A percentile compares a stretch with the other conserved stretches of the same genome.
These are phyloP conservation scores for Aegotheles bennettii DNA, from an alignment of 2,113 vertebrate genomes.

Conservation along the genomic window DNA sequence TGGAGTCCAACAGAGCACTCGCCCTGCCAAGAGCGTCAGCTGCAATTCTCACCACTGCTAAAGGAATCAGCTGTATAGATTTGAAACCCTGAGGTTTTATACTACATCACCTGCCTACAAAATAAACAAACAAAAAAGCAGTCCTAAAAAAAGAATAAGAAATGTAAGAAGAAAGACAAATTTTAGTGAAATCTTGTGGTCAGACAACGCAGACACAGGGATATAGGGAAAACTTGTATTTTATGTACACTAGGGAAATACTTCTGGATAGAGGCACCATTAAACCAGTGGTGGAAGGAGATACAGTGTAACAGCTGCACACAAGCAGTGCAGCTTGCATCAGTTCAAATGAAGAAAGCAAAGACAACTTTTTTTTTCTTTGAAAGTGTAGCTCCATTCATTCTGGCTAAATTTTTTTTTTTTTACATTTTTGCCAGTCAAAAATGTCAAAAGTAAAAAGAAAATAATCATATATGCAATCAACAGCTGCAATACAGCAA, in stretches of 20 bases:
- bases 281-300: not conserved
- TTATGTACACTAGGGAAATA: not conserved
- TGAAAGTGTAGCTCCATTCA: not conserved
- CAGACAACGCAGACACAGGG: not conserved
- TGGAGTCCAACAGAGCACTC: not conserved
- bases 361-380: not conserved
- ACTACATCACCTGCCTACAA: not conserved
- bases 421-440: not conserved
- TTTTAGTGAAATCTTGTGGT: not conserved
- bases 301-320: not conserved
- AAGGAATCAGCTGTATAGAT: not conserved
- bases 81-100: not conserved
- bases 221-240: not conserved
- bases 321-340: not conserved
- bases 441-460: not conserved
- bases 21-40: rapidly evolving
- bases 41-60: not conserved
- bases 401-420: not conserved
- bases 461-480: not conserved
- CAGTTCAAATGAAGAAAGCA: not conserved
- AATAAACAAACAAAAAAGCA: not conserved
- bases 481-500: not conserved
- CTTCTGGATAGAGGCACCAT: not conserved
- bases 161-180: not conserved
- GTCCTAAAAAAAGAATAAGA: not conserved